These are phyloP conservation scores for Rhynchotus rufescens DNA, from an alignment of 2,797 vertebrate species.

Conservation along the genomic window DNA sequence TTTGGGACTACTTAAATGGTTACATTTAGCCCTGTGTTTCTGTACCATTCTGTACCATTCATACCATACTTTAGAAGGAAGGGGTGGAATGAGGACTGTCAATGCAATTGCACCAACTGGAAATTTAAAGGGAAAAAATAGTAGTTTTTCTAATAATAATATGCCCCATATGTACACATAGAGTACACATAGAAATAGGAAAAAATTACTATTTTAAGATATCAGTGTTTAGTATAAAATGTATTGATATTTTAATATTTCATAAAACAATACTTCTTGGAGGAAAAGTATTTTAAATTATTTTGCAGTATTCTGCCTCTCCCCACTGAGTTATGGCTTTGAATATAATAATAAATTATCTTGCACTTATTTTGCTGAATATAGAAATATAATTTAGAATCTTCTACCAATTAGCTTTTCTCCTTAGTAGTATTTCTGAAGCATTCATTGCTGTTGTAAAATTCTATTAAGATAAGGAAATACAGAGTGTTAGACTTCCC, in stretches of 20 bases:
- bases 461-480: slow-evolving; percentile 65
- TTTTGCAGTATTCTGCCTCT: not conserved
- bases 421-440: slow-evolving; percentile 12
- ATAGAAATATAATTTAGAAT: slow-evolving; percentile 44
- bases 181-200: not conserved
- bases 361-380: slow-evolving; percentile 41
- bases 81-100: not conserved
- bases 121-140: not conserved
- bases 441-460: slow-evolving; percentile 31
- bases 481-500: not conserved
- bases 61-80: not conserved
- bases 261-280: not conserved
- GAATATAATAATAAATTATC: slow-evolving; percentile 33
- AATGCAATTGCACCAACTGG: not conserved
- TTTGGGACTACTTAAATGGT: not conserved
- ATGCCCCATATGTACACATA: not conserved
- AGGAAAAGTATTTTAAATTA: not conserved
- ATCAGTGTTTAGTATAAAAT: not conserved
- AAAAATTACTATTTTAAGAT: not conserved
- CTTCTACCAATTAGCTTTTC: slow-evolving; percentile 45
- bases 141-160: not conserved
- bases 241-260: not conserved
- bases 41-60: not conserved
- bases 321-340: not conserved
- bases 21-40: not conserved